Evolutionary conservation across 1,140 invertebrate genomes (phyloP).

Genomic region (Monomorium pharaonis): DNA sequence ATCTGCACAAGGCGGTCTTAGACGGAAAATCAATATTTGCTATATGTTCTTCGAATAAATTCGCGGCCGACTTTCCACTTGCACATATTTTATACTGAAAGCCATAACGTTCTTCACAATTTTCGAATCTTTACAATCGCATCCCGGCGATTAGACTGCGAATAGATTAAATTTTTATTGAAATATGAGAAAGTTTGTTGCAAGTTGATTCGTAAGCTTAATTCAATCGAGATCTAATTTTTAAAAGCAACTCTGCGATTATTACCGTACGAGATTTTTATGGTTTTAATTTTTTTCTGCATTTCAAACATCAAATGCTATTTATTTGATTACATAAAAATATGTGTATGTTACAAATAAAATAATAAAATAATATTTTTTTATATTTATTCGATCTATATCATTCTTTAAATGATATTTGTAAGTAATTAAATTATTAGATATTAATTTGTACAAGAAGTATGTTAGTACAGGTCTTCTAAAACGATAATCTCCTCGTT

Average conservation of each 20-base stretch:
- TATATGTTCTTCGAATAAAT: constrained; percentile 3
- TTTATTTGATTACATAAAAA: not conserved
- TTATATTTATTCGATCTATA: not conserved
- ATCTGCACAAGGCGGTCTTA: not conserved
- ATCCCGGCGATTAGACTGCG: not conserved
- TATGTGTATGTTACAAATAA: not conserved
- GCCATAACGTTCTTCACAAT: not conserved
- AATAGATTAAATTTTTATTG: not conserved
- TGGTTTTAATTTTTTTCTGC: not conserved
- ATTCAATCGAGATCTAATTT: not conserved
- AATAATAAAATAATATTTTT: not conserved
- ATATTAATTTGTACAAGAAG: not conserved
- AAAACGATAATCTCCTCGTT: no score
- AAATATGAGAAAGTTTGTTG: not conserved
- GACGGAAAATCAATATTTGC: constrained; percentile 29
- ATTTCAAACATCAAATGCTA: not conserved
- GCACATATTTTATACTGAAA: not conserved
- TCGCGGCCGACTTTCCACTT: not conserved
- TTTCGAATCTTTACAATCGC: not conserved
- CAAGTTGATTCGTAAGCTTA: not conserved
- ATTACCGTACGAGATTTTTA: not conserved
- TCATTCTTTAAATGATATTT: not conserved
- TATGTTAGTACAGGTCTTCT: no score
- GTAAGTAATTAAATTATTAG: not conserved
- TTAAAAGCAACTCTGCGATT: not conserved